Conservation (phyloP, 2,797 vertebrate species). For the Lepilemur septentrionalis region DNA sequence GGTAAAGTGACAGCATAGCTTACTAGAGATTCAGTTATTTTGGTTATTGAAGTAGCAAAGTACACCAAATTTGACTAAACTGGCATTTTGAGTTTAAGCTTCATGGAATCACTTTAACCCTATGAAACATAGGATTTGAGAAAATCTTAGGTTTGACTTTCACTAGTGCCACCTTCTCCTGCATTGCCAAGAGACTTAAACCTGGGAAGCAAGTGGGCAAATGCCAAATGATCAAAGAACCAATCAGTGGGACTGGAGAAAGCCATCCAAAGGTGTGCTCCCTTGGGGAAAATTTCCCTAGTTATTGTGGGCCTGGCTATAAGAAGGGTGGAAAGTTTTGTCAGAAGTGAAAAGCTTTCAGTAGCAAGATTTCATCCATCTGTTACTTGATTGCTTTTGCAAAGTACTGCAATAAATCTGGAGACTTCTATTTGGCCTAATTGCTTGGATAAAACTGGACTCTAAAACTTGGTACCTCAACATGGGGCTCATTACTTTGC, state of each 20-base stretch:
- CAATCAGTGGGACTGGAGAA: not conserved
- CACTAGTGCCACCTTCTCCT: not conserved
- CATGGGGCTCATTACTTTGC: not conserved
- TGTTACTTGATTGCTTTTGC: not conserved
- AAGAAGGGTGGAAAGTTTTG: not conserved
- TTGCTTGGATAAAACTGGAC: not conserved
- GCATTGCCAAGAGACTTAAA: not conserved
- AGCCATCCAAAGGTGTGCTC: not conserved
- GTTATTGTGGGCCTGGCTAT: not conserved
- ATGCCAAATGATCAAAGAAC: not conserved
- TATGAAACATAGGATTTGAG: not conserved
- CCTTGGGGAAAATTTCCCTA: not conserved
- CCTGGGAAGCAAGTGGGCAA: not conserved
- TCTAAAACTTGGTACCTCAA: not conserved
- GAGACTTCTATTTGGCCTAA: not conserved
- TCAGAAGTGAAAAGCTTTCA: not conserved
- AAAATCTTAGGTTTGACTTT: not conserved
- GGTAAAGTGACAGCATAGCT: not conserved
- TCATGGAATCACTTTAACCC: not conserved
- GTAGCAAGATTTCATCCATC: not conserved
- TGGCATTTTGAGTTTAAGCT: not conserved
- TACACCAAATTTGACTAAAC: not conserved
- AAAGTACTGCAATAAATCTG: constrained; percentile 33
- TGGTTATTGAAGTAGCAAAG: not conserved
- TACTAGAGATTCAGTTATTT: not conserved